These are phyloP conservation scores for Synodontis membranacea DNA, from an alignment of 2,113 vertebrate genomes.

Conservation along the genomic window DNA sequence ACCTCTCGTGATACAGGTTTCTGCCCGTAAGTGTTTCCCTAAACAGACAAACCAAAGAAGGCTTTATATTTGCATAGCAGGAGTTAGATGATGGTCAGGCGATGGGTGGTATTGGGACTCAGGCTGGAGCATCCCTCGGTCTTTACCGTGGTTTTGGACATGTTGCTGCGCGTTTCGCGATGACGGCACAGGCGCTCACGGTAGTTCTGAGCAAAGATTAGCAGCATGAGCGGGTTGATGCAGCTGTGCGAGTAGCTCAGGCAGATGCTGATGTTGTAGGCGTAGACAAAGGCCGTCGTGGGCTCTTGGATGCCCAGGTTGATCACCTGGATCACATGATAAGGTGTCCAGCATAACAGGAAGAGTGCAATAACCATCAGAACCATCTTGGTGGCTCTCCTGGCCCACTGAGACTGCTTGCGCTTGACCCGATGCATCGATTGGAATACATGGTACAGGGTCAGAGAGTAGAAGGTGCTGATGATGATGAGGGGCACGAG, in stretches of 20 bases:
- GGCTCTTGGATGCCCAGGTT: conserved; percentile 73
- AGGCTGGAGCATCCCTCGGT: conserved; percentile 63
- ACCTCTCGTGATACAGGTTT: neutral
- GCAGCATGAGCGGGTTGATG: conserved; percentile 80
- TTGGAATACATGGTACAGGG: conserved; percentile 81
- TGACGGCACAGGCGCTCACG: conserved; percentile 72
- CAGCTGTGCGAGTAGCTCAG: conserved; percentile 82
- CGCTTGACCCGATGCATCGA: conserved; percentile 76
- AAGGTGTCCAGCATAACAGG: conserved; percentile 79
- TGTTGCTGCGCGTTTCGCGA: conserved; percentile 51
- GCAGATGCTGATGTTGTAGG: conserved; percentile 80
- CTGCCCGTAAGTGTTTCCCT: neutral
- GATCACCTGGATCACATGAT: conserved; percentile 80
- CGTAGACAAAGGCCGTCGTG: conserved; percentile 70
- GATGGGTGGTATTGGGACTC: conserved; percentile 59
- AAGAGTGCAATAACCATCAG: conserved; percentile 79
- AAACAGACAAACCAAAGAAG: neutral
- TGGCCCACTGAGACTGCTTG: conserved; percentile 76
- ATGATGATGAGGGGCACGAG: conserved; percentile 79
- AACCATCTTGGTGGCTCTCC: conserved; percentile 77
- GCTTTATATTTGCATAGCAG: neutral
- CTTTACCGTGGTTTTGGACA: conserved; percentile 71
- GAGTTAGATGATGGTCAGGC: conserved; percentile 63
- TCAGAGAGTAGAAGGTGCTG: conserved; percentile 79
- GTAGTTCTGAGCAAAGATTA: conserved; percentile 79